Conservation (phyloP, 2,888 invertebrate genomes). For the Calameuta filiformis region DNA sequence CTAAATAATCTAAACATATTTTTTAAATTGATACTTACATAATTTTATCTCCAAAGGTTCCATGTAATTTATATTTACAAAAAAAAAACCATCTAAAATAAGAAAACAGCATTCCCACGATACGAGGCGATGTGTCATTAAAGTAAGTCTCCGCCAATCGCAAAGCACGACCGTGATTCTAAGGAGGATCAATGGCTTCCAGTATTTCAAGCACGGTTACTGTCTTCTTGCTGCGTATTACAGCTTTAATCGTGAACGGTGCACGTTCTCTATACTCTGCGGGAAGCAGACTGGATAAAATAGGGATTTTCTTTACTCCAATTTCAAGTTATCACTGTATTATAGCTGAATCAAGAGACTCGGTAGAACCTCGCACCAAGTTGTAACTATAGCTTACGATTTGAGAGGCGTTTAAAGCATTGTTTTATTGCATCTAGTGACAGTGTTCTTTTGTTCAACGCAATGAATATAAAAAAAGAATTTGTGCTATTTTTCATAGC, state of each 20-base stretch:
- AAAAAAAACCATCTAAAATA: neutral
- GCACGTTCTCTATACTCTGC: neutral
- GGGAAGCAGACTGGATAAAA: neutral
- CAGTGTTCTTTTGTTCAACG: neutral
- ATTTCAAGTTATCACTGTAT: neutral
- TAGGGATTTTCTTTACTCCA: neutral
- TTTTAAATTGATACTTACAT: neutral
- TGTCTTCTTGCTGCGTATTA: neutral
- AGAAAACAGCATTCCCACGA: neutral
- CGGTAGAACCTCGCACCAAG: neutral
- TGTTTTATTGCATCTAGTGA: neutral
- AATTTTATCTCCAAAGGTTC: neutral
- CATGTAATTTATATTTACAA: neutral
- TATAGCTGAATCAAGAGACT: neutral
- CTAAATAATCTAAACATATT: neutral
- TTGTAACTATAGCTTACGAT: neutral
- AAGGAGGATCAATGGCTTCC: neutral
- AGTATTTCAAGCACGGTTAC: neutral
- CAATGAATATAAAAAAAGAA: neutral
- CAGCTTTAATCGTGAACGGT: neutral
- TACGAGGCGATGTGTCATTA: neutral
- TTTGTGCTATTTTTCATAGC: neutral
- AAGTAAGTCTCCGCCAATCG: neutral
- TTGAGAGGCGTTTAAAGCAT: neutral
- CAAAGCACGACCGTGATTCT: neutral